Base-by-base conservation (phyloP, 2,113 vertebrate genomes). In the Microtus pennsylvanicus region DNA sequence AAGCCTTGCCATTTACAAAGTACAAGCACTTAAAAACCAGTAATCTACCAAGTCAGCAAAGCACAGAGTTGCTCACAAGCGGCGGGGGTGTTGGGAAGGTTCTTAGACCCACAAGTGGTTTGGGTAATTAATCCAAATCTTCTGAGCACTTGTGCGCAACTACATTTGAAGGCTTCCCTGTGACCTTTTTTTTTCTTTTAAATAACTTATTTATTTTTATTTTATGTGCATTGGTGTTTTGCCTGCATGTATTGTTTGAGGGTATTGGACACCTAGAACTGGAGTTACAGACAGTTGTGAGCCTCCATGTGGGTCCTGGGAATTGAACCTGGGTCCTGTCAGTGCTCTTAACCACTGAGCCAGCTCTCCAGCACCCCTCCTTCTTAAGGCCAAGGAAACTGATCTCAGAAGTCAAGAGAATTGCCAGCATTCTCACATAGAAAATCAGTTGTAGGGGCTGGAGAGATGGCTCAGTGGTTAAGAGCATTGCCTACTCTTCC, bases 361-460 rank as follows among this genome's bases (percentile, higher is more conserved):
- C 35, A 74, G 21, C 70, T 72, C 70, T 74, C 35, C 17, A 74
- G 8, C 2, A 16, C 70, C 70, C n/a, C 35, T 7, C 3, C 33
- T 16, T 69, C 92, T 78, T 69, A 91, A 55, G 47, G 87, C 38
- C 76, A 89, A 47, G 26, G 94, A 91, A 91, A 58, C 4, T 24
- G 80, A 87, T 55, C 21, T 75, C 77, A 89, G n/a, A 94, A 96
- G 94, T 72, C 28, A 86, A 96, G 42, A 55, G 69, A 94, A 11
- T 17, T 90, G 50, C 58, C 65, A 28, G 90, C n/a, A 92, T 58
- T 30, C 55, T 47, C 38, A 52, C 3, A 28, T 2, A 90, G 45
- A 91, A 86, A 13, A 91, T 67, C 42, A 87, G 80, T 8, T 69
- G 69, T 63, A 91, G 74, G 28, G 45, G 45, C 45, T 45, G 45